These are phyloP conservation scores for rabbit (Oryctolagus cuniculus) DNA, from an alignment of 2,113 vertebrate genomes.

Conservation along the genomic window DNA sequence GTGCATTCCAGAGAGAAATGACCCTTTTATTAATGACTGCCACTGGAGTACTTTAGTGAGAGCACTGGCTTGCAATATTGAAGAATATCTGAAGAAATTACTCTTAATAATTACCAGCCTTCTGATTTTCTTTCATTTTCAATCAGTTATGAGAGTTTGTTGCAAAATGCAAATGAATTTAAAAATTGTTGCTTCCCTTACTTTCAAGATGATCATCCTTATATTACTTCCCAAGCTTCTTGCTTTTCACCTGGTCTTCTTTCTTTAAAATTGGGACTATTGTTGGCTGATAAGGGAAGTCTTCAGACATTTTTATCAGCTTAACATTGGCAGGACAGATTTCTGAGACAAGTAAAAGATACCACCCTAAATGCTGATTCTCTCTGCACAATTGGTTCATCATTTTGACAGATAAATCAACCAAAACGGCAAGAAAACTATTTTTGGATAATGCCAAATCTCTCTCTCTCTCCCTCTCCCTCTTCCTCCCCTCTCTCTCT, in stretches of 20 bases:
- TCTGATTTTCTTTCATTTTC: background rate
- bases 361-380: background rate
- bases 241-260: background rate
- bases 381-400: slow-evolving; percentile 51
- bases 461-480: background rate
- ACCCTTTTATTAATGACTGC: slow-evolving; percentile 22
- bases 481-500: background rate
- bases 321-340: background rate
- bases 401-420: slow-evolving; percentile 64
- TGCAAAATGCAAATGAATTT: background rate
- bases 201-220: background rate
- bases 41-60: background rate
- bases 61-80: background rate
- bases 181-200: background rate
- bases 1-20: slow-evolving; percentile 49
- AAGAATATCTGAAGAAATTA: background rate
- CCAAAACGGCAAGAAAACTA: slow-evolving; percentile 46
- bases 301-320: slow-evolving; percentile 52
- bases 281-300: background rate
- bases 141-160: background rate
- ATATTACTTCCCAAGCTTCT: background rate
- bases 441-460: background rate
- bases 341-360: slow-evolving; percentile 39
- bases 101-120: background rate
- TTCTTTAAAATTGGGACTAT: slow-evolving; percentile 3